Base-by-base conservation (phyloP, 1,140 invertebrate species). In the Hermatobates lingyangjiaoensis region DNA sequence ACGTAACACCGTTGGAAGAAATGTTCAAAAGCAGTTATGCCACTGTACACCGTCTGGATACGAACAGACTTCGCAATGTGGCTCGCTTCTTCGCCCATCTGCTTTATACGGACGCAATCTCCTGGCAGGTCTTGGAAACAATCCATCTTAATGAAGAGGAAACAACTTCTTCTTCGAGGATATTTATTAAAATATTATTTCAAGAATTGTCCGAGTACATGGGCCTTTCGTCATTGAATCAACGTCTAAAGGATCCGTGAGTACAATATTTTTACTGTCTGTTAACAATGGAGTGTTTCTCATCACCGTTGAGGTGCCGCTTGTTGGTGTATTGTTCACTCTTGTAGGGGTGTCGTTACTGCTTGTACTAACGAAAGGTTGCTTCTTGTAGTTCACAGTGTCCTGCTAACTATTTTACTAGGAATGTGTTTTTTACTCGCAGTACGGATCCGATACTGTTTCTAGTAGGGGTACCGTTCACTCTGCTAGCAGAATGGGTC, bases 51-150 rank as follows among this genome's bases (percentile, higher is more conserved):
- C 76, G 95, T 25, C 71, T 99, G 52, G 94, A 98, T 60, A 94
- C 91, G 39, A 96, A 95, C 66, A 90, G 95, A 58, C 68, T 99
- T 14, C 70, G 95, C n/a, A 99, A 98, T 71, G 90, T 98, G 0
- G 88, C 91, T 56, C 96, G 95, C 64, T 93, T 99, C 61, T 96
- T 98, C 71, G 88, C 90, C 2, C 95, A 99, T 72, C 70, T 99
- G 0, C 69, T 99, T 0, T 87, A 88, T 60, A 95, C 93, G 0
- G 95, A 99, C 69, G 89, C 95, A 0, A 97, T 99, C 48, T 82
- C 86, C 56, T 91, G 82, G 92, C 84, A 81, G 63, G 89, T 92
- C 1, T 63, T 98, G 44, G 74, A 79, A 18, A 81, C 82, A 61
- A 87, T 98, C 18, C 83, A 83, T 62, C 63, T 98, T 26, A 98